Evolutionary conservation across 92 coral and sea anemone genomes (phyloP).

Genomic region (Muricea muricata): DNA sequence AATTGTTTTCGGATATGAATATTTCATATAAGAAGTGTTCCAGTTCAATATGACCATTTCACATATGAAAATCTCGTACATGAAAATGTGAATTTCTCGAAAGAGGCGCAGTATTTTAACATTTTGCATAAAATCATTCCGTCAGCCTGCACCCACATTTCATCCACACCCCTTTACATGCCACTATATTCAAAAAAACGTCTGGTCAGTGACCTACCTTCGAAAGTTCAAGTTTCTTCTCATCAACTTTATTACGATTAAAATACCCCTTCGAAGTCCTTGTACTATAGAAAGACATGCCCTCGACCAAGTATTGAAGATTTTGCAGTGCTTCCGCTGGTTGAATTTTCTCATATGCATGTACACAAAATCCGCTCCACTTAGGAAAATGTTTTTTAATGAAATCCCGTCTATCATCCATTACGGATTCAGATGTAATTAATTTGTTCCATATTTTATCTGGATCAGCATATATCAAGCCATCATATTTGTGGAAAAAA

Average conservation of each 20-base stretch:
- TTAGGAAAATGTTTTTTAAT: neutral
- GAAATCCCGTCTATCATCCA: neutral
- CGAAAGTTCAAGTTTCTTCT: neutral
- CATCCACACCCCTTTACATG: too few relatives aligned
- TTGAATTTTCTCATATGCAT: neutral
- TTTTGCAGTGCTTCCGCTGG: neutral
- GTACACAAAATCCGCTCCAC: neutral
- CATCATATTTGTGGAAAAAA: constrained; percentile 7
- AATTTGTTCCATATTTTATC: neutral
- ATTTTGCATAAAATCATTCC: too few relatives aligned
- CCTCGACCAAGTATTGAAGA: neutral
- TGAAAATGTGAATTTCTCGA: too few relatives aligned
- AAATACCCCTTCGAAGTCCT: neutral
- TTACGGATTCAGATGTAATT: neutral
- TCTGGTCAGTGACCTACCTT: constrained; percentile 19
- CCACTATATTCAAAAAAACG: too few relatives aligned
- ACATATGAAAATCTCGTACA: too few relatives aligned
- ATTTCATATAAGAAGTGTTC: too few relatives aligned
- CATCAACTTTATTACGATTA: too few relatives aligned
- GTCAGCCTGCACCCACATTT: too few relatives aligned
- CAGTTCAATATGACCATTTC: too few relatives aligned
- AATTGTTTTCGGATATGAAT: too few relatives aligned
- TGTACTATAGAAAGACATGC: neutral
- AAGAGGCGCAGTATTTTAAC: too few relatives aligned
- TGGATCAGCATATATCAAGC: too few relatives aligned